Conservation (phyloP, 1,140 invertebrate species). For the Saccostrea glomerata region DNA sequence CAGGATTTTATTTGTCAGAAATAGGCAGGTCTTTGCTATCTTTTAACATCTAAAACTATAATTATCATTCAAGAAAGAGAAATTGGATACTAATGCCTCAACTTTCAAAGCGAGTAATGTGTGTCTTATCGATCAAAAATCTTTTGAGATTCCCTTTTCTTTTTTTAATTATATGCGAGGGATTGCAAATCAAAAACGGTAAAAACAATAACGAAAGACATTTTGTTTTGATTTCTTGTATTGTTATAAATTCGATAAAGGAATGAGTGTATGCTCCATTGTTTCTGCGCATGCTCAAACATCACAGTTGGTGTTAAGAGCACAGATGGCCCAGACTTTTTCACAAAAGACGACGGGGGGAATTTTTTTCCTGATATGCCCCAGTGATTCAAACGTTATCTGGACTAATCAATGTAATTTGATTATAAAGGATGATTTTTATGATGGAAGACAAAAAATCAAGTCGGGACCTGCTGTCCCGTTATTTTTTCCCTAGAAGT, state of each 20-base stretch:
- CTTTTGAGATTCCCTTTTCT: background rate
- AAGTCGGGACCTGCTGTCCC: constrained; percentile 11
- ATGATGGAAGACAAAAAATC: constrained; percentile 47
- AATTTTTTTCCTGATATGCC: constrained; percentile 42
- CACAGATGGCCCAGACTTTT: constrained; percentile 49
- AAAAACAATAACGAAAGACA: background rate
- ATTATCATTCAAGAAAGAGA: constrained; percentile 6
- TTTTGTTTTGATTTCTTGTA: background rate
- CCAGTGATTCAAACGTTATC: constrained; percentile 56
- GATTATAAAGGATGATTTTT: constrained; percentile 49
- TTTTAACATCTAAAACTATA: constrained; percentile 18
- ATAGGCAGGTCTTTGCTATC: background rate
- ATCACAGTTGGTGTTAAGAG: constrained; percentile 61
- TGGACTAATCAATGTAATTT: constrained; percentile 46
- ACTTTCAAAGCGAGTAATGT: background rate
- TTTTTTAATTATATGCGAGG: background rate
- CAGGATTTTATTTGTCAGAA: background rate
- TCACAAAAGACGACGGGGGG: constrained; percentile 44
- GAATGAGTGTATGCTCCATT: constrained; percentile 25
- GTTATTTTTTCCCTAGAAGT: background rate
- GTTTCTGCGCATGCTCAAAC: constrained; percentile 60
- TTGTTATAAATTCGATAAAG: constrained; percentile 8
- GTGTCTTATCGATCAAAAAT: background rate
- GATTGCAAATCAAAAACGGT: background rate
- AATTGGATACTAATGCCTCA: background rate